Conservation (phyloP, 2,888 invertebrate species). For the Lypha dubia region DNA sequence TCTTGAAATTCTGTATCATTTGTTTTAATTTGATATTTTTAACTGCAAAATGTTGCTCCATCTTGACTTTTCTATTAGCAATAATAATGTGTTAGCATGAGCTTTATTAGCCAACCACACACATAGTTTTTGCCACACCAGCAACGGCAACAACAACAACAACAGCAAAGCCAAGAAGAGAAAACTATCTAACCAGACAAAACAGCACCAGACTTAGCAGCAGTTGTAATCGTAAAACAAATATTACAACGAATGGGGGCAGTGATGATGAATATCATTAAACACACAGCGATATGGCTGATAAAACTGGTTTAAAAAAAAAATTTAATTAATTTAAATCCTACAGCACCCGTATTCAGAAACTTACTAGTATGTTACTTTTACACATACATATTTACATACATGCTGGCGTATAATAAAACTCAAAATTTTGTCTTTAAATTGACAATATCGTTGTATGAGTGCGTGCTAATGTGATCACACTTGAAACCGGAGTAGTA, state of each 20-base stretch:
- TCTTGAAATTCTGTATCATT: not conserved
- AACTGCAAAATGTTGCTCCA: not conserved
- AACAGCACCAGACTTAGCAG: not conserved
- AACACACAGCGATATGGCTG: not conserved
- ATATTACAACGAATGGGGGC: constrained; percentile 15
- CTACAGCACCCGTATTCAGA: not conserved
- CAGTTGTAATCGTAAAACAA: not conserved
- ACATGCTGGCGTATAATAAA: no score
- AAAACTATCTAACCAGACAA: not conserved
- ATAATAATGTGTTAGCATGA: constrained; percentile 1
- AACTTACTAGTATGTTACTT: not conserved
- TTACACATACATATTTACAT: no score
- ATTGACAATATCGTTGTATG: no score
- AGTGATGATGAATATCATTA: constrained; percentile 17
- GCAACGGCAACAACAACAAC: not conserved
- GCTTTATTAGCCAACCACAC: constrained; percentile 26
- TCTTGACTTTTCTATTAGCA: not conserved
- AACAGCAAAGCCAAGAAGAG: not conserved
- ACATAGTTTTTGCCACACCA: not conserved
- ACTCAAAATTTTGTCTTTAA: no score
- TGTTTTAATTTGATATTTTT: not conserved
- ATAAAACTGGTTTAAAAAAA: not conserved
- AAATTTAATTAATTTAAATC: not conserved
- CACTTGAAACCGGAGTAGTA: no score
- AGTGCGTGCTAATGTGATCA: no score